Evolutionary conservation across 2,113 vertebrate species (phyloP), one percentile per base, ranked within the genome.

Genomic region (Tiliqua scincoides): DNA sequence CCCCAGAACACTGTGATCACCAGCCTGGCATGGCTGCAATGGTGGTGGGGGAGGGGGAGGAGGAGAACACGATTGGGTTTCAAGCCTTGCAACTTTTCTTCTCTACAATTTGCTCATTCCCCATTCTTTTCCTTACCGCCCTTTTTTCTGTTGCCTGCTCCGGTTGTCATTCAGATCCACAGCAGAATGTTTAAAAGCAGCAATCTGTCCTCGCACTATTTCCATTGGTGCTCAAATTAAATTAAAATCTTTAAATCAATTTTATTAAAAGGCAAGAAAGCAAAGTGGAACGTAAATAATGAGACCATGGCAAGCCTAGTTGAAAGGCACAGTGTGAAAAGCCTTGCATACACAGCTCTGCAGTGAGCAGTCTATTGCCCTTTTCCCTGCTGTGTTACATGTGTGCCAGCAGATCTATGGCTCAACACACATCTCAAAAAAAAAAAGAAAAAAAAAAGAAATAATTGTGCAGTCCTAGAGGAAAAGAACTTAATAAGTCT

Each of bases 381-480:
- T 87, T 89, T 62, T 87, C 20, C 63, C 83, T 82, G 82, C 11
- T 85, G 23, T 14, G 32, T 82, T 86, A 35, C 17, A 73, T 30
- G 14, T 76, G 10, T 57, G 17, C 0, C 52, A 82, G 88, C 91
- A 82, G 79, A 88, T 52, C 20, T 52, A 80, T 93, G 89, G 40
- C 32, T 88, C 71, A 90, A 40, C 21, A 70, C 79, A 83, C 87
- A 57, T 21, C 65, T 43, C 2, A 12, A 48, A 89, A 91, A 93
- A 83, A 85, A 35, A 86, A 0, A 11, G 86, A 48, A 89, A 91
- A 93, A 83, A 85, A 35, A 86, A 0, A 11, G 86, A 87, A 81
- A 18, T 79, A 82, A 79, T 84, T 90, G 62, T 89, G 82, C 15
- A 89, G 78, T 93, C 89, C 81, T 84, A 43, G 95, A 87, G 87